Base-by-base conservation (phyloP, 2,888 invertebrate species). In the Habroteleia sp. region DNA sequence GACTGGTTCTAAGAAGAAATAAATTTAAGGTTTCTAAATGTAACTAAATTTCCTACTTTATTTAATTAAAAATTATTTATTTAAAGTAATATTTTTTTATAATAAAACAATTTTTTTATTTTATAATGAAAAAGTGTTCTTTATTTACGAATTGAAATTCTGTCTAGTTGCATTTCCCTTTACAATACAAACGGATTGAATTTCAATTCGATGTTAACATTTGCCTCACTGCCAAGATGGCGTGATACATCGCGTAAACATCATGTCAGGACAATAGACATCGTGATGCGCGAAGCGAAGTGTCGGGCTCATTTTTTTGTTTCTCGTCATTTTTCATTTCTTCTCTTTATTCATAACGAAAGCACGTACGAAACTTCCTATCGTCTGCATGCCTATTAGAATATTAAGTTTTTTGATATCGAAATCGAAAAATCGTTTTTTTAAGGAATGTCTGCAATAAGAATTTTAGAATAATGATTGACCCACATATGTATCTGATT, bases 361-460 rank as follows among this genome's bases (percentile, higher is more conserved):
- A 85, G 85, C 87, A 87, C 87, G 87, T 86, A 83, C 77, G 79
- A 82, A 82, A 85, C 87, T 87, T 87, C 87, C 87, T 87, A 85
- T 81, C 79, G 80, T 77, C 39, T 44, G 72, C 11, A 60, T 73
- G 80, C 81, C 76, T 80, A 74, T 77, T 77, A 81, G 85, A 85
- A 86, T 87, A 84, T 83, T 82, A 84, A 80, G 68, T 62, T 73
- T 46, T 16, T 50, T 46, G 46, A 16, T 39, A 46, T 54, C 14
- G 23, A 52, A 44, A 65, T 58, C 29, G 39, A 54, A 20, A 44
- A 10, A 33, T 56, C 14, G 44, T 44, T 44, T 25, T 44, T 6
- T 1, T n/a, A 23, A 41, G 3, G 20, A 17, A 8, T 1, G 13
- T 14, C 8, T 42, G 6, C 11, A 42, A 13, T 10, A 25, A 25